A percentile compares a stretch with the other conserved stretches of the same genome.
Conservation (phyloP, 2,797 vertebrate species). For the Aotus griseimembra region DNA sequence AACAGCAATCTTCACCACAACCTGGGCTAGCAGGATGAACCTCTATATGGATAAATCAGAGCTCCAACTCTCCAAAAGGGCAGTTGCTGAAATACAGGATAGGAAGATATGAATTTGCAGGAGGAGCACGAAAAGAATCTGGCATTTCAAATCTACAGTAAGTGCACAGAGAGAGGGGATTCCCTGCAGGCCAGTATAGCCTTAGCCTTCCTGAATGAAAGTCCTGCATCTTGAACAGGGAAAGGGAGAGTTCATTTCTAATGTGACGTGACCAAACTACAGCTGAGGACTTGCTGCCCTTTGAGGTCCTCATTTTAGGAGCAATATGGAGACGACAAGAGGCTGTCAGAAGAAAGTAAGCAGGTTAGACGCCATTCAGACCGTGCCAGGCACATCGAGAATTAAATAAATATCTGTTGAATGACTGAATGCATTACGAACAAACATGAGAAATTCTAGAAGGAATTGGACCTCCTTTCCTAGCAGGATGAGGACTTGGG, state of each 20-base stretch:
- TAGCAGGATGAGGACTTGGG: no score
- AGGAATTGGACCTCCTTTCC: neutral
- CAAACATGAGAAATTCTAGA: neutral
- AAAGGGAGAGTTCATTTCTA: rapidly evolving
- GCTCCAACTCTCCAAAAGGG: neutral
- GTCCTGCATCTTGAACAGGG: rapidly evolving
- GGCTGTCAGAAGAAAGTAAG: neutral
- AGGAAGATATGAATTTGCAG: neutral
- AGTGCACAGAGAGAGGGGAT: rapidly evolving
- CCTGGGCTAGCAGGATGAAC: neutral
- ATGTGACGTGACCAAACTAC: no score
- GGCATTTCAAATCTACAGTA: neutral
- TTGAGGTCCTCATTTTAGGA: neutral
- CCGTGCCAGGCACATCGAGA: rapidly evolving
- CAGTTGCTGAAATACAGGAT: neutral
- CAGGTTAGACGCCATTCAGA: neutral
- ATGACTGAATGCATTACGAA: neutral
- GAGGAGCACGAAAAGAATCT: no score
- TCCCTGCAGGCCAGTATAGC: no score
- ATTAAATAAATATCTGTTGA: neutral
- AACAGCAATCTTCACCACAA: neutral
- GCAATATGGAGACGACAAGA: neutral
- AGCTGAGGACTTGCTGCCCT: neutral
- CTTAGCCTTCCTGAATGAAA: neutral
- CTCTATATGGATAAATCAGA: neutral